These are phyloP conservation scores for Myotis daubentonii DNA, from an alignment of 2,797 vertebrate species.

Conservation along the genomic window DNA sequence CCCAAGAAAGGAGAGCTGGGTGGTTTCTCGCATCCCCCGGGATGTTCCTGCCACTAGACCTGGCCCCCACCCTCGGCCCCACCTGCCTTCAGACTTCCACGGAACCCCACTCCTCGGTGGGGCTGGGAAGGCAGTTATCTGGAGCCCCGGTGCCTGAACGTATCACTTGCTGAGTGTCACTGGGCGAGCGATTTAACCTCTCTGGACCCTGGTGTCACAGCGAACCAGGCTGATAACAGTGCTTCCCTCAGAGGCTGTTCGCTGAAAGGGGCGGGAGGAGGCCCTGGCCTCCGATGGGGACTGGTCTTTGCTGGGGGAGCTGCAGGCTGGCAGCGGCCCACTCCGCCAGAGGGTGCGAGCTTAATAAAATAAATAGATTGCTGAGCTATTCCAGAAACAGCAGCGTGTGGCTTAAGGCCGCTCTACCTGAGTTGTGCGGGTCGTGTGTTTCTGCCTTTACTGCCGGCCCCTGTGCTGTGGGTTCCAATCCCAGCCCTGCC, in stretches of 20 bases:
- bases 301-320: neutral
- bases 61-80: neutral
- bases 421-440: neutral
- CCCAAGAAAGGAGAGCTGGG: neutral
- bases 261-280: neutral
- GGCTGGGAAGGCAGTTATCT: neutral
- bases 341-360: neutral
- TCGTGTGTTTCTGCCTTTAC: neutral
- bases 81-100: neutral
- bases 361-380: constrained; percentile 18
- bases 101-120: neutral
- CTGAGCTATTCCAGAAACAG: neutral
- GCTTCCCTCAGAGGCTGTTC: rapidly evolving
- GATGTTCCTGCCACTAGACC: neutral
- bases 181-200: neutral
- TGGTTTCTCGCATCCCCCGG: neutral
- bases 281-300: neutral
- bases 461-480: neutral
- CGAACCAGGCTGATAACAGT: neutral
- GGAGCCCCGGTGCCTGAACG: neutral
- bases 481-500: constrained; percentile 20
- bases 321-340: neutral
- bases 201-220: neutral
- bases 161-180: neutral
- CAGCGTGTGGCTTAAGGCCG: neutral